Percentiles rank a stretch among this genome's conserved stretches.
phyloP scores from a whole-genome alignment of 2,113 vertebrate species.

The Ramphastos sulfuratus region DNA sequence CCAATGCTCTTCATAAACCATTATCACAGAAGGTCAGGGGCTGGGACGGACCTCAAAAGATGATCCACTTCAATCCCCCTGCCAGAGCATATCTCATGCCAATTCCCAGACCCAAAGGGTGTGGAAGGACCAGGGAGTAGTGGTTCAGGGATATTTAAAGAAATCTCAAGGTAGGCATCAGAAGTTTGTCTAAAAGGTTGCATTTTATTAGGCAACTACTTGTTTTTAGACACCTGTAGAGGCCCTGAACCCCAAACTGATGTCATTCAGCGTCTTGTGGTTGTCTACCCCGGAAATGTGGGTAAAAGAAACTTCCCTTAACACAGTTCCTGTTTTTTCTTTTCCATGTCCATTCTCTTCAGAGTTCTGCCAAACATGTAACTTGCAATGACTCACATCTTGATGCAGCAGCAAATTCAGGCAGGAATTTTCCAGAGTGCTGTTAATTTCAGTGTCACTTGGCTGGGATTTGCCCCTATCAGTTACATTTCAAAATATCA shows the following conservation, averaged over 20 bases:
- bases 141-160: not conserved
- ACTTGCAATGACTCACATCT: conserved; percentile 18
- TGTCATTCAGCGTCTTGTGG: conserved; percentile 40
- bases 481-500: not conserved
- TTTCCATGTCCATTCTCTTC: conserved; percentile 17
- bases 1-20: not conserved
- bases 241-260: not conserved
- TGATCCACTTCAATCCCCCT: too few relatives aligned
- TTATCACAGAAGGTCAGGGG: too few relatives aligned
- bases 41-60: too few relatives aligned
- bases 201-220: not conserved
- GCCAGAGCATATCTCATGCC: not conserved
- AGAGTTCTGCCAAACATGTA: not conserved
- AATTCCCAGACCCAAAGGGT: not conserved
- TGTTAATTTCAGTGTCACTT: not conserved
- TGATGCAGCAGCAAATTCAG: not conserved
- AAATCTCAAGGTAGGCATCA: not conserved
- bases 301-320: conserved; percentile 29
- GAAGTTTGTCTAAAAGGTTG: not conserved
- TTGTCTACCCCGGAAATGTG: conserved; percentile 42
- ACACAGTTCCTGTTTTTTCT: conserved; percentile 53
- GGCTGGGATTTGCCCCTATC: not conserved
- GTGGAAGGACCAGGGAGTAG: not conserved
- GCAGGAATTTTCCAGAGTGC: not conserved
- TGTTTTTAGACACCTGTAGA: conserved; percentile 22